Conservation (phyloP, 2,888 invertebrate genomes). For the Bombylius discolor region DNA sequence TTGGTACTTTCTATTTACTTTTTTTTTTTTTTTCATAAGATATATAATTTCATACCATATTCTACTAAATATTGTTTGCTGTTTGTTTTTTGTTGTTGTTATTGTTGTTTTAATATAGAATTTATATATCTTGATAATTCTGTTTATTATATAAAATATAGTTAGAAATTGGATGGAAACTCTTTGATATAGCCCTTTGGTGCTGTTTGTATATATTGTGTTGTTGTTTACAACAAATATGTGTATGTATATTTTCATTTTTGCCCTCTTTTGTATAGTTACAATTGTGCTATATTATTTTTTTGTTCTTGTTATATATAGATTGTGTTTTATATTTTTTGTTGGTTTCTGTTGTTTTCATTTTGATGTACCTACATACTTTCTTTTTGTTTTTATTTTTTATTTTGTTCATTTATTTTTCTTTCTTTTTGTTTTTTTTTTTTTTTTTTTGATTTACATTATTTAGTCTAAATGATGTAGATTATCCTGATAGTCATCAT, state of each 20-base stretch:
- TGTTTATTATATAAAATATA: background rate
- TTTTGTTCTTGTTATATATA: background rate
- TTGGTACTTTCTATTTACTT: too few species aligned
- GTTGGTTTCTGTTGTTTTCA: background rate
- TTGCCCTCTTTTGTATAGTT: background rate
- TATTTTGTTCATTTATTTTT: too few species aligned
- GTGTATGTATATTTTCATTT: background rate
- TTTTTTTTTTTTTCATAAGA: too few species aligned
- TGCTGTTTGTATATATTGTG: background rate
- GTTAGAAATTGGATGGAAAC: background rate
- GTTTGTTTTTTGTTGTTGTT: too few species aligned
- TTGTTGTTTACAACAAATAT: too few species aligned
- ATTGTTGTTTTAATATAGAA: background rate
- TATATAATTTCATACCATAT: too few species aligned
- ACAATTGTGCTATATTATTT: background rate
- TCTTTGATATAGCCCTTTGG: conserved; percentile 8
- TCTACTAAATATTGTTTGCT: too few species aligned
- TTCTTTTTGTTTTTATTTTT: too few species aligned
- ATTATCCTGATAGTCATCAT: conserved; percentile 45
- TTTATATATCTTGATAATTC: background rate
- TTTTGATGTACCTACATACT: too few species aligned
- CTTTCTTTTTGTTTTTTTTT: background rate
- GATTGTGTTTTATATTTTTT: background rate
- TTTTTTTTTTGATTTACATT: background rate
- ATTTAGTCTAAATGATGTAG: conserved; percentile 32